Evolutionary conservation across 1,140 invertebrate genomes (phyloP).

Genomic region (Pemphigus obesinymphae): DNA sequence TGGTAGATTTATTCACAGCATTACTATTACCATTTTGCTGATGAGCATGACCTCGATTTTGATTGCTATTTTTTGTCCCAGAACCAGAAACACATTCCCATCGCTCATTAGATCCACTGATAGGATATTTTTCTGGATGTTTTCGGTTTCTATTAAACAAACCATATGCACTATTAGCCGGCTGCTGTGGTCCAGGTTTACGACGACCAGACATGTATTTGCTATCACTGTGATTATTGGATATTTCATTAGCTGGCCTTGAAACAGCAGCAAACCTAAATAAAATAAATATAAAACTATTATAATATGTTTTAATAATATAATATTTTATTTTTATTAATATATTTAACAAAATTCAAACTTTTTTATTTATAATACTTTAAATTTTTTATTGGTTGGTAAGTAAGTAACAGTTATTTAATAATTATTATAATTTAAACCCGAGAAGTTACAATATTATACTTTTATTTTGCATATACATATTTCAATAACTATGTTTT

Average conservation of each 20-base stretch:
- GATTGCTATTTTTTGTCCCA: constrained; percentile 27
- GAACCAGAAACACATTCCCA: constrained; percentile 37
- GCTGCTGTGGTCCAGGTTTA: constrained; percentile 31
- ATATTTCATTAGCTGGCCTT: constrained; percentile 6
- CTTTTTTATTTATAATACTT: too few species aligned
- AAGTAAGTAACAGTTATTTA: too few species aligned
- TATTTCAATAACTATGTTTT: too few species aligned
- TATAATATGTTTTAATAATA: too few species aligned
- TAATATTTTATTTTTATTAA: too few species aligned
- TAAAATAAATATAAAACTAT: neutral
- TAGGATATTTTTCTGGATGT: constrained; percentile 32
- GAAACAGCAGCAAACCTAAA: constrained; percentile 32
- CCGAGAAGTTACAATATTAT: too few species aligned
- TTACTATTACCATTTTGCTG: constrained; percentile 35
- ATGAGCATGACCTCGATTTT: constrained; percentile 28
- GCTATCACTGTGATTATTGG: constrained; percentile 25
- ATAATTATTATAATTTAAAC: too few species aligned
- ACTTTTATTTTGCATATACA: too few species aligned
- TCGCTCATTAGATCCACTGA: constrained; percentile 32
- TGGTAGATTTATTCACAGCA: constrained; percentile 18
- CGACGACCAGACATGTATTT: constrained; percentile 28
- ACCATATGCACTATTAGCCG: constrained; percentile 19
- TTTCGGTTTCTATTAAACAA: constrained; percentile 32
- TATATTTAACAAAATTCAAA: too few species aligned
- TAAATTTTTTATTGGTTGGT: too few species aligned